Base-by-base conservation (phyloP, 2,888 invertebrate species). In the Agrilus biguttatus region DNA sequence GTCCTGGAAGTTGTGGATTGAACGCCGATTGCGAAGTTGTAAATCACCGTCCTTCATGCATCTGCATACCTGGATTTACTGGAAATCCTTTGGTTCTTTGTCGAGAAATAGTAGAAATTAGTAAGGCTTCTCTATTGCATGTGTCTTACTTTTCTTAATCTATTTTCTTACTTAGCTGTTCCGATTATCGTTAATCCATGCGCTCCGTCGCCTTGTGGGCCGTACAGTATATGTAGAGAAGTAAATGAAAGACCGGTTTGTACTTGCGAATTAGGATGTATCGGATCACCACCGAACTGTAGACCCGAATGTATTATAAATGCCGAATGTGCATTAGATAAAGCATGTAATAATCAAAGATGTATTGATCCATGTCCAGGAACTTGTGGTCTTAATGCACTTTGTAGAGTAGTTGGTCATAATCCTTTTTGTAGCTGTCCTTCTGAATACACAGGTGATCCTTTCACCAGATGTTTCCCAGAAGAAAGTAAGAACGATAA, bases 391-490 rank as follows among this genome's bases (percentile, higher is more conserved):
- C 68, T 75, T 42, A 80, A 84, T 58, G 83, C 87, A 34, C 70
- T 77, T 54, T 88, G 88, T 59, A 79, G 78, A 69, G 83, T 84
- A 40, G 75, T 83, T 39, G 80, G 82, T 57, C 87, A 88, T 60
- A 83, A 80, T 59, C 86, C 84, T 4, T 77, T 84, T 54, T 86
- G 86, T 65, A 79, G 79, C 60, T 87, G 86, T 58, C 69, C 76
- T 33, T 67, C 66, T 40, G 77, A 77, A 43, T 81, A 74, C 54
- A 72, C 76, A 33, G 87, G 87, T 41, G 84, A 87, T 71, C 85
- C 86, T 14, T 84, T 85, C 57, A 73, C 75, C 53, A 77, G 78
- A 64, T 86, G 86, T 65, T 65, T 69, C 53, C 58, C 67, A 56
- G 72, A 74, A 60, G 71, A 74, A 66, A 73, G 78, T 79, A 77